These are phyloP conservation scores for Aspidoscelis tigris DNA, from an alignment of 2,113 vertebrate genomes.

Conservation along the genomic window DNA sequence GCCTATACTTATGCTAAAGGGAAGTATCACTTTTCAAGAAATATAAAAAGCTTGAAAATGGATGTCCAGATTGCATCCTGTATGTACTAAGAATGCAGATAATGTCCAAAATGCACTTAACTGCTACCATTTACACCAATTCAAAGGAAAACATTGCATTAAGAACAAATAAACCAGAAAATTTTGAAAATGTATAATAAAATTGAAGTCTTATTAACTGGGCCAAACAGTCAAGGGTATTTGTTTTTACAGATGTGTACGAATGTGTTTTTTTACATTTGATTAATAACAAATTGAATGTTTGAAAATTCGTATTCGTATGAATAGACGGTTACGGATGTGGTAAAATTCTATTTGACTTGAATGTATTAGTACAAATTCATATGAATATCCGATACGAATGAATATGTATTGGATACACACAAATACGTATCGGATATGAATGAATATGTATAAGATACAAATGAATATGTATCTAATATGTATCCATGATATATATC, in stretches of 20 bases:
- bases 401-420: no score
- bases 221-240: background rate
- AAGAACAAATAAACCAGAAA: constrained; percentile 10
- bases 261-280: no score
- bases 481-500: no score
- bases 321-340: no score
- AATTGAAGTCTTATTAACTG: background rate
- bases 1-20: background rate
- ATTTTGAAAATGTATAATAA: background rate
- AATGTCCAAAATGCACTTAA: constrained; percentile 9
- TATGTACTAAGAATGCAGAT: background rate
- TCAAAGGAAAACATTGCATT: constrained; percentile 12
- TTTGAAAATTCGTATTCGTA: no score
- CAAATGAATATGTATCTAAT: no score
- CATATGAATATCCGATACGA: no score
- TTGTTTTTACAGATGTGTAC: background rate
- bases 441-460: no score
- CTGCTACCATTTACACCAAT: background rate
- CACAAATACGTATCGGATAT: no score
- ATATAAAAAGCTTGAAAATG: background rate
- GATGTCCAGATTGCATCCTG: background rate
- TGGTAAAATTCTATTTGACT: no score
- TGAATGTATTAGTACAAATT: no score
- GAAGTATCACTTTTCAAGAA: constrained; percentile 11
- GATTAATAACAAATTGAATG: no score